These are phyloP conservation scores for Dipodomys spectabilis DNA, from an alignment of 2,113 vertebrate species.

Conservation along the genomic window DNA sequence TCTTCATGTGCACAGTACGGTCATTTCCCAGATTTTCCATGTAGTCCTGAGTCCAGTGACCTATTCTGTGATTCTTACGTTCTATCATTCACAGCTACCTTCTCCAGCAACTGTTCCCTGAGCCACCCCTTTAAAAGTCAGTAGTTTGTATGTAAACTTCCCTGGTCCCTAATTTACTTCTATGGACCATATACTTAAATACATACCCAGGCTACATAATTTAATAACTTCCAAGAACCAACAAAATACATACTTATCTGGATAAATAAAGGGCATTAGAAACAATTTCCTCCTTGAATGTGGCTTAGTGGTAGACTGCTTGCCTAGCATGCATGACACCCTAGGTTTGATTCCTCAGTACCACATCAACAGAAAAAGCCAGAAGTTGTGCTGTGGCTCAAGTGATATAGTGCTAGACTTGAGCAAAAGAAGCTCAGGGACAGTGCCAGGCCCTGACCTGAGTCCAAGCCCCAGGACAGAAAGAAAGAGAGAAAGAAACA, in stretches of 20 bases:
- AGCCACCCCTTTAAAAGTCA: background rate
- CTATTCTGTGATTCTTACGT: background rate
- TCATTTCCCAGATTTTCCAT: background rate
- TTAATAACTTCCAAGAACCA: slow-evolving; percentile 16
- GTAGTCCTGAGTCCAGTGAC: background rate
- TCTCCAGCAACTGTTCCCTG: background rate
- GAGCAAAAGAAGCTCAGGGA: no score
- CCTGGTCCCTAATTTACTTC: background rate
- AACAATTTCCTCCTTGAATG: background rate
- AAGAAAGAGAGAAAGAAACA: no score
- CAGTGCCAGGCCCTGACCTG: no score
- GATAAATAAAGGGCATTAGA: background rate
- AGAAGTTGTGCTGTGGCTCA: no score
- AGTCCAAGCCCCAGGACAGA: no score
- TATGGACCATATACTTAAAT: slow-evolving; percentile 35
- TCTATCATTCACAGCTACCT: background rate
- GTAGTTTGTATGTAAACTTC: background rate
- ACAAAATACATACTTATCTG: background rate
- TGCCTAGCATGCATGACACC: no score
- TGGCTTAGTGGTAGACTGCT: no score
- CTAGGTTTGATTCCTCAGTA: no score
- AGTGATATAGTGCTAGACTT: no score
- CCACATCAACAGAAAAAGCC: no score
- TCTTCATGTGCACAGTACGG: background rate
- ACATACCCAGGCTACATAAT: background rate